phyloP scores from a whole-genome alignment of 2,797 vertebrate species.

The Danio aesculapii region DNA sequence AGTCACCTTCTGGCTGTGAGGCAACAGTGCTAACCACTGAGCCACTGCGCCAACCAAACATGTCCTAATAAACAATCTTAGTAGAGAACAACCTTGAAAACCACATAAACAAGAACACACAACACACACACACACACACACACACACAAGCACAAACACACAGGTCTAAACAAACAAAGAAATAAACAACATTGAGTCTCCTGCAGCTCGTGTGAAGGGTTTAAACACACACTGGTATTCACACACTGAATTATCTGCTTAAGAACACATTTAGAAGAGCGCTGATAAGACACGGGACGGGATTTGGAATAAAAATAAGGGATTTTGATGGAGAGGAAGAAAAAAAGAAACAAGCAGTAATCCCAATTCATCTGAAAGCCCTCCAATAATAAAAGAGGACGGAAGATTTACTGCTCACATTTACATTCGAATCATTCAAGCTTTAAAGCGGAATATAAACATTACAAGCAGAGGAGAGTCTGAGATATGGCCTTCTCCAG shows the following conservation, averaged over 20 bases:
- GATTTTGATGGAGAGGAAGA: neutral
- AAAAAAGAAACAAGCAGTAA: conserved; percentile 30
- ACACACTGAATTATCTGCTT: conserved; percentile 52
- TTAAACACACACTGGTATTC: conserved; percentile 52
- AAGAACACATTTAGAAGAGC: conserved; percentile 27
- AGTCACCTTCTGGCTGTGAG: no score
- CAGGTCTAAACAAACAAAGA: conserved; percentile 12
- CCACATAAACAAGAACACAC: no score
- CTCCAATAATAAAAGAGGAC: conserved; percentile 19
- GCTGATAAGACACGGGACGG: conserved; percentile 22
- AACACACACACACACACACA: conserved; percentile 43
- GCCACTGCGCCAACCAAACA: no score
- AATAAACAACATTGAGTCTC: conserved; percentile 40
- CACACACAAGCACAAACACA: conserved; percentile 14
- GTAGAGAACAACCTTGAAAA: no score
- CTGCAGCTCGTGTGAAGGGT: conserved; percentile 45
- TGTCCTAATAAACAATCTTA: no score
- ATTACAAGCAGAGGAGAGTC: neutral
- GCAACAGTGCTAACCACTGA: no score
- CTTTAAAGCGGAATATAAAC: conserved; percentile 14
- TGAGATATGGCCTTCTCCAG: conserved; percentile 34
- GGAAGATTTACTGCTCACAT: conserved; percentile 33
- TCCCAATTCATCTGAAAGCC: conserved; percentile 24
- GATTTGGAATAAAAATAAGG: conserved; percentile 5
- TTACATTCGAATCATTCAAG: conserved; percentile 15